phyloP scores from a whole-genome alignment of 2,888 invertebrate species.

The Coenonympha arcania region DNA sequence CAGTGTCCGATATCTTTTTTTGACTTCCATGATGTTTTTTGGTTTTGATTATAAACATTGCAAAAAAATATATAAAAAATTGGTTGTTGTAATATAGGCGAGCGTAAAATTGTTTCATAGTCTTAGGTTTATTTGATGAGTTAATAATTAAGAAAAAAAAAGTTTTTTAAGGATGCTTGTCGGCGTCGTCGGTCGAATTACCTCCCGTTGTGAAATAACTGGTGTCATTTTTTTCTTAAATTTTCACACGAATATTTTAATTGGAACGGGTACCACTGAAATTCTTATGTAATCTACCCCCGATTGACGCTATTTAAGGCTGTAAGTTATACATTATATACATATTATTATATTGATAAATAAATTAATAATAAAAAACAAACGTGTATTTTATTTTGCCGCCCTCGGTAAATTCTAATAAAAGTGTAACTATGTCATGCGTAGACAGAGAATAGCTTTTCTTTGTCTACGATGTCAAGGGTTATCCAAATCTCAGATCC shows the following conservation, averaged over 20 bases:
- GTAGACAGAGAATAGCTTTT: too few species aligned
- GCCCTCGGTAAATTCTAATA: too few species aligned
- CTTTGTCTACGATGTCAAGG: too few species aligned
- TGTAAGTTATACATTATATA: constrained; percentile 73
- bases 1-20: constrained; percentile 26
- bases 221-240: constrained; percentile 42
- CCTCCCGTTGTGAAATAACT: constrained; percentile 26
- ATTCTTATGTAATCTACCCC: constrained; percentile 19
- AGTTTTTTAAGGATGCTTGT: constrained; percentile 53
- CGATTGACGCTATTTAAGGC: constrained; percentile 52
- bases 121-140: constrained; percentile 36
- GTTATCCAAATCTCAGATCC: too few species aligned
- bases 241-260: constrained; percentile 30
- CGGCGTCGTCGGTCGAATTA: constrained; percentile 34
- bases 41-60: constrained; percentile 23
- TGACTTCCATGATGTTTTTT: constrained; percentile 15
- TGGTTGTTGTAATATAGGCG: constrained; percentile 63
- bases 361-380: constrained; percentile 72
- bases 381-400: constrained; percentile 25
- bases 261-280: constrained; percentile 19
- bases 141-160: constrained; percentile 43
- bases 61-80: constrained; percentile 34
- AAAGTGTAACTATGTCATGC: too few species aligned
- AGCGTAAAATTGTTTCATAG: constrained; percentile 39
- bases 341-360: constrained; percentile 74